Base-by-base conservation (phyloP, 1,140 invertebrate species). In the Drosophila lacteicornis region DNA sequence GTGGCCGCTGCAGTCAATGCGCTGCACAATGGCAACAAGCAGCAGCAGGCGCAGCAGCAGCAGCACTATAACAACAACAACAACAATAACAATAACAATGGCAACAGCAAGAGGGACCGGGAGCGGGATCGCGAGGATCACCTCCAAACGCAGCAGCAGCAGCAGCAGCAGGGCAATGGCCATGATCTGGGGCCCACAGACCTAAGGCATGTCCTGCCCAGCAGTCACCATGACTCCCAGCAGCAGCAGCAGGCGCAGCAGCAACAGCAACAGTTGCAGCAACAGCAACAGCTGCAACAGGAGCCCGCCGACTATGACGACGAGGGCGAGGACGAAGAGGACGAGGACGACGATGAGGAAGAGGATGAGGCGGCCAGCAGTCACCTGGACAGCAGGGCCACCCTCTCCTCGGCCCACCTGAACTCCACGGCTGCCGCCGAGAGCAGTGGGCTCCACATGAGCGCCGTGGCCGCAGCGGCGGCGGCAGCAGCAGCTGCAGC, bases 1-100 rank as follows among this genome's bases (percentile, higher is more conserved):
- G 84, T 88, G 15, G 84, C 84, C 47, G 84, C 84, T 1, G 84
- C 84, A 7, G 84, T 90, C 0, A 87, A 46, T 49, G 83, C 83
- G 13, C 47, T 87, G 68, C 83, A 87, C 57, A 87, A 87, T 45
- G 83, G 83, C 58, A 87, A 88, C 9, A 80, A 87, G 49, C 75
- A 79, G 49, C 68, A 67, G 6, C 75, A 78, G 1, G 50, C 50
- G 22, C 66, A 70, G 19, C 71, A 67, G 19, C 71, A 67, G 58
- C 67, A 65, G 12, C 42, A 74, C 49, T 43, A 77, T 19, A 61
- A 56, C 17, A 77, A 63, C 33, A 73, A 79, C 46, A 78, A 67
- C 56, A 74, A 58, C 27, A 79, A 49, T 8, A 63, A 53, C 15
- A 65, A 46, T 25, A 63, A 45, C 42, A 75, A 57, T 46, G 51